These are phyloP conservation scores for Chlorocebus sabaeus DNA, from an alignment of 2,113 vertebrate species.

Conservation along the genomic window DNA sequence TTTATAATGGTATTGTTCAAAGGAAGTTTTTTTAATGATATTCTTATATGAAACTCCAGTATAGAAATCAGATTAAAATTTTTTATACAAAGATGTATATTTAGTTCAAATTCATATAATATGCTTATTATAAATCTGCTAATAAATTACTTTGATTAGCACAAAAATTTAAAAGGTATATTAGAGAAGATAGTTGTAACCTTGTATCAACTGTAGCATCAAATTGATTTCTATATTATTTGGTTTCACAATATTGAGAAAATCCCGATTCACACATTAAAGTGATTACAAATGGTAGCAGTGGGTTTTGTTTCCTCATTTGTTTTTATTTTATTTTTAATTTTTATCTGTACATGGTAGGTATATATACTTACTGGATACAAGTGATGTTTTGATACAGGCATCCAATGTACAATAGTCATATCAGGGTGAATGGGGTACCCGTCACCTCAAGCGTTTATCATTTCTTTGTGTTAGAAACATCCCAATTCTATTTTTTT, in stretches of 20 bases:
- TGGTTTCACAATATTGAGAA: not conserved
- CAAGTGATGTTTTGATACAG: too few relatives aligned
- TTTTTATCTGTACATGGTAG: too few relatives aligned
- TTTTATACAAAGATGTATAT: not conserved
- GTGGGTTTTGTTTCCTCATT: not conserved
- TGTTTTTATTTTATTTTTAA: not conserved
- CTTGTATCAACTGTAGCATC: not conserved
- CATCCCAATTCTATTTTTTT: too few relatives aligned
- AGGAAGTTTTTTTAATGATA: not conserved
- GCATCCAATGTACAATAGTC: too few relatives aligned
- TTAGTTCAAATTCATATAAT: not conserved
- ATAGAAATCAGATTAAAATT: not conserved
- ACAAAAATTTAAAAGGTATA: not conserved
- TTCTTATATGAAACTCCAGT: not conserved
- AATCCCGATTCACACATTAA: not conserved
- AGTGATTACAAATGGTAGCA: not conserved
- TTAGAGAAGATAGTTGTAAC: not conserved
- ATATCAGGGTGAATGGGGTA: too few relatives aligned
- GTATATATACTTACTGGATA: too few relatives aligned
- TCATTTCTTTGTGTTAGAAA: too few relatives aligned
- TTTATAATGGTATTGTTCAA: not conserved
- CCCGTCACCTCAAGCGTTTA: too few relatives aligned
- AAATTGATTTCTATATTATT: not conserved
- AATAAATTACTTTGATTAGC: not conserved
- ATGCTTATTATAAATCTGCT: not conserved